Evolutionary conservation across 2,888 invertebrate genomes (phyloP).

Genomic region (Pemphredon lugubris): DNA sequence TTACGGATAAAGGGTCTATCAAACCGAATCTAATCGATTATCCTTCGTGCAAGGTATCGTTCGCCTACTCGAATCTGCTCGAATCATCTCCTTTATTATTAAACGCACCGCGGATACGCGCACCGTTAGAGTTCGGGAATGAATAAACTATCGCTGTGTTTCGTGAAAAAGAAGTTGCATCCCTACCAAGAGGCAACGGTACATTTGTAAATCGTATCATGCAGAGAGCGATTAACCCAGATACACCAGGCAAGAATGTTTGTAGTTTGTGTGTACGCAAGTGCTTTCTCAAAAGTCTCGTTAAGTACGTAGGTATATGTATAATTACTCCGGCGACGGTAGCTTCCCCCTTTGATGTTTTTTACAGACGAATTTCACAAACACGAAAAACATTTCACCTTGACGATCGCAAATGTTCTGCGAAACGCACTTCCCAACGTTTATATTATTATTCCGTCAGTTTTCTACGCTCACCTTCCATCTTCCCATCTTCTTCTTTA

Average conservation of each 20-base stretch:
- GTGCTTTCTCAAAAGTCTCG: neutral
- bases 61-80: neutral
- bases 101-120: neutral
- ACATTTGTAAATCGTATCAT: constrained; percentile 8
- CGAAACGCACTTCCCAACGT: too few relatives aligned
- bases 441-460: neutral
- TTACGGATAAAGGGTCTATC: too few relatives aligned
- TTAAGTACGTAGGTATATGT: neutral
- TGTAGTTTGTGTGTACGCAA: neutral
- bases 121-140: constrained; percentile 29
- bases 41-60: too few relatives aligned
- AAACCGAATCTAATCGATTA: too few relatives aligned
- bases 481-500: neutral
- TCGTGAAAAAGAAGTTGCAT: constrained; percentile 21
- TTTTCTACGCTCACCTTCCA: too few relatives aligned
- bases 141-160: neutral
- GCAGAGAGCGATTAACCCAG: constrained; percentile 35
- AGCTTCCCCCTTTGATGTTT: too few relatives aligned
- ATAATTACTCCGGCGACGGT: neutral
- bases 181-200: constrained; percentile 17
- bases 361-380: too few relatives aligned
- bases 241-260: too few relatives aligned
- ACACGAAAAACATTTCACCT: too few relatives aligned
- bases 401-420: too few relatives aligned
- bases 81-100: neutral